These are phyloP conservation scores for Heliocidaris tuberculata DNA, from an alignment of 35 echinoderm and acorn worm genomes.

Conservation along the genomic window DNA sequence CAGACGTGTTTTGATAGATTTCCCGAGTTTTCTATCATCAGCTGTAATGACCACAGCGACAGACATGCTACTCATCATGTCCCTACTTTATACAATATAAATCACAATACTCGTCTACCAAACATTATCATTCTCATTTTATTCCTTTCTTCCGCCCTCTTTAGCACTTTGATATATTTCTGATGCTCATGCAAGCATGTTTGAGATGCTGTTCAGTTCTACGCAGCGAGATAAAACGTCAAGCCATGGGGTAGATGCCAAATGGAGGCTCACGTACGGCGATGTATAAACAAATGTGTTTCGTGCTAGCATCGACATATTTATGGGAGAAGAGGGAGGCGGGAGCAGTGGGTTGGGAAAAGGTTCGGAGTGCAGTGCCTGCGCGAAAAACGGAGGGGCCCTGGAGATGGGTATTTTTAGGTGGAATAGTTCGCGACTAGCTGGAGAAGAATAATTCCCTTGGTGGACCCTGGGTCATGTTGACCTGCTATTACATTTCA, in stretches of 20 bases:
- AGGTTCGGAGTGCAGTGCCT: neutral
- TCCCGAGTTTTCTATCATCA: neutral
- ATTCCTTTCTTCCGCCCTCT: neutral
- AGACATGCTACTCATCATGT: conserved; percentile 1
- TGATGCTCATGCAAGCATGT: neutral
- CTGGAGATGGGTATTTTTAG: neutral
- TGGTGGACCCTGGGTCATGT: neutral
- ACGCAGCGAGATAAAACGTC: neutral
- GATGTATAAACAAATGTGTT: conserved; percentile 43
- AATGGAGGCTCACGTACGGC: neutral
- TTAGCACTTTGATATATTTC: neutral
- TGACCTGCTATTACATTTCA: neutral
- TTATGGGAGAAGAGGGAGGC: conserved; percentile 3
- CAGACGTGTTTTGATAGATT: conserved; percentile 16
- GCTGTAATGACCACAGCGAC: neutral
- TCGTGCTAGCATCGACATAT: conserved; percentile 38
- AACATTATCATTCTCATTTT: neutral
- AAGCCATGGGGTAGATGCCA: neutral
- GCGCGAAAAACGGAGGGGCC: neutral
- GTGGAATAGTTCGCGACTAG: neutral
- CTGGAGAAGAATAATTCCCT: neutral
- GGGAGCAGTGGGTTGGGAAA: neutral
- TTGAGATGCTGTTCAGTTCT: neutral
- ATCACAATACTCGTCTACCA: neutral
- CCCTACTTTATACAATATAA: conserved; percentile 13